Evolutionary conservation across 2,797 vertebrate species (phyloP).

Genomic region (Taenioides sp.): DNA sequence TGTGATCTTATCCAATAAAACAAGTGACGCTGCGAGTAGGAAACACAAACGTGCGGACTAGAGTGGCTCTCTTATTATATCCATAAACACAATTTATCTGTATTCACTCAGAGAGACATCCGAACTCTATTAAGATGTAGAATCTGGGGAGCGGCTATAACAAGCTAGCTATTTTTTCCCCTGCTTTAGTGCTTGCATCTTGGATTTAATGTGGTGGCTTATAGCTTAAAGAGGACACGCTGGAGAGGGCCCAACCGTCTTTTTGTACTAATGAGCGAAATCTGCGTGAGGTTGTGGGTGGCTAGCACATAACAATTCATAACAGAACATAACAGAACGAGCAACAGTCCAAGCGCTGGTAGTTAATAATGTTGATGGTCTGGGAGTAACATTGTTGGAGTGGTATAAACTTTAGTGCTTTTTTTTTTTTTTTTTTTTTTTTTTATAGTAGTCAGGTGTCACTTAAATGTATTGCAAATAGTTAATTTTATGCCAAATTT

Average conservation of each 20-base stretch:
- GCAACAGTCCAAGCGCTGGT: constrained; percentile 49
- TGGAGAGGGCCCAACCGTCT: constrained; percentile 37
- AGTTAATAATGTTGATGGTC: constrained; percentile 63
- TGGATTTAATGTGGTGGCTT: constrained; percentile 17
- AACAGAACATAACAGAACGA: constrained; percentile 27
- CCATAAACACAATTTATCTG: constrained; percentile 27
- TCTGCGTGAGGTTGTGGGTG: constrained; percentile 52
- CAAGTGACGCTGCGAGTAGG: background rate
- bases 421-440: background rate
- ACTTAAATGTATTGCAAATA: constrained; percentile 10
- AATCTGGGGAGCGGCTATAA: constrained; percentile 23
- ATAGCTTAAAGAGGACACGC: constrained; percentile 38
- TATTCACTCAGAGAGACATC: constrained; percentile 10
- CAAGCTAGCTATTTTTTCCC: constrained; percentile 20
- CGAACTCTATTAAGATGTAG: constrained; percentile 31
- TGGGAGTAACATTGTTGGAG: constrained; percentile 35
- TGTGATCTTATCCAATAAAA: constrained; percentile 2
- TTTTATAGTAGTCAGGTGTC: constrained; percentile 26
- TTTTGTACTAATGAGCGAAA: constrained; percentile 54
- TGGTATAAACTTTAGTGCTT: background rate
- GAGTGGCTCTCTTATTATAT: constrained; percentile 8
- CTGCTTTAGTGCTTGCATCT: constrained; percentile 17
- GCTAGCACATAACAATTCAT: constrained; percentile 57
- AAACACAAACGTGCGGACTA: background rate
- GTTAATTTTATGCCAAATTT: background rate